These are phyloP conservation scores for Denticeps clupeoides DNA, from an alignment of 2,797 vertebrate species.

Conservation along the genomic window DNA sequence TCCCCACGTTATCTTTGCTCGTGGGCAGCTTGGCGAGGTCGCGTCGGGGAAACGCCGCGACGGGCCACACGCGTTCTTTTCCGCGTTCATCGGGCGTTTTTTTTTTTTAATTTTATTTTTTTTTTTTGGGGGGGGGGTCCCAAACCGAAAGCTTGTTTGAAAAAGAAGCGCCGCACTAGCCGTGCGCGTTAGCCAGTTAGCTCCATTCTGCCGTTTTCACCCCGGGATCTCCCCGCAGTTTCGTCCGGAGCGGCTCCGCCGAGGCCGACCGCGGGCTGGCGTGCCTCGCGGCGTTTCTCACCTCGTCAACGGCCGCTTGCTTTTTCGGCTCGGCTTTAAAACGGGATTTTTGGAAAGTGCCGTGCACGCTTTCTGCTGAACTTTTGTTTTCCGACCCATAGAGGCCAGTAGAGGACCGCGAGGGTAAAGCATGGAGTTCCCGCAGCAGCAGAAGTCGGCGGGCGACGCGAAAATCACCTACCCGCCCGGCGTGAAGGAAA, in stretches of 20 bases:
- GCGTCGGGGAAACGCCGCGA: background rate
- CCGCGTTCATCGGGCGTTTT: too few species aligned
- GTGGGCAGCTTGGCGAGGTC: background rate
- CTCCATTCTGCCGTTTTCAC: constrained; percentile 14
- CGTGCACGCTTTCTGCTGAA: constrained; percentile 72
- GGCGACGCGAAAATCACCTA: constrained; percentile 85
- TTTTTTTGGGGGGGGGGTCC: too few species aligned
- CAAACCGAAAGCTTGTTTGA: background rate
- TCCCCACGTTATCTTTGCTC: background rate
- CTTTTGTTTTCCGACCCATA: constrained; percentile 98
- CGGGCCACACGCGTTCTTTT: too few species aligned
- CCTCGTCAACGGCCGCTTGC: background rate
- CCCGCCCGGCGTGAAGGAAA: constrained; percentile 95
- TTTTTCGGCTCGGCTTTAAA: constrained; percentile 36
- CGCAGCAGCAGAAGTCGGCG: constrained; percentile 73
- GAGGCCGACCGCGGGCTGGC: background rate
- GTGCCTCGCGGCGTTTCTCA: background rate
- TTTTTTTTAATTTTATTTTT: too few species aligned
- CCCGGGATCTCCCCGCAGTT: background rate
- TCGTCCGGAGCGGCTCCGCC: background rate
- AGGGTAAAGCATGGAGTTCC: constrained; percentile 91
- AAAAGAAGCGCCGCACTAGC: background rate
- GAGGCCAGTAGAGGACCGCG: constrained; percentile 97
- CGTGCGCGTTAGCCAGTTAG: constrained; percentile 9
- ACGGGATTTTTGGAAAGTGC: constrained; percentile 57